These are phyloP conservation scores for Notarius lentiginosus DNA, from an alignment of 2,113 vertebrate species.

Conservation along the genomic window DNA sequence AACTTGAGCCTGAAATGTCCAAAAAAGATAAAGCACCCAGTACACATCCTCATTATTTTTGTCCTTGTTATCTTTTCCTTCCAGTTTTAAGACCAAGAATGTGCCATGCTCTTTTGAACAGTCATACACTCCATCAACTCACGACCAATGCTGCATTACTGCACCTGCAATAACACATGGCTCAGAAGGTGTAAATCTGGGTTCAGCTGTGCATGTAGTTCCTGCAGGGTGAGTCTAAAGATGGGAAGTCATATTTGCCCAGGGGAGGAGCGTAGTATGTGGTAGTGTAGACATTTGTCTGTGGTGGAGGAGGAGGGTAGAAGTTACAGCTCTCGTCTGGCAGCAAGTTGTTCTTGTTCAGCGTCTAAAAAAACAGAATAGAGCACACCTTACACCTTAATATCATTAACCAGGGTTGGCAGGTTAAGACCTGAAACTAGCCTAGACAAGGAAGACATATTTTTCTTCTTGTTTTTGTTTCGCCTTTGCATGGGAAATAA, in stretches of 20 bases:
- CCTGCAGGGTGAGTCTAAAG: constrained; percentile 88
- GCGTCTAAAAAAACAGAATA: constrained; percentile 72
- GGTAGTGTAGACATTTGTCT: constrained; percentile 93
- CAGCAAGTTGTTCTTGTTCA: constrained; percentile 96
- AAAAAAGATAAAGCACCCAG: constrained; percentile 3
- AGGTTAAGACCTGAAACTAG: not conserved
- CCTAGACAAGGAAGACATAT: not conserved
- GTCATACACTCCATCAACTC: not conserved
- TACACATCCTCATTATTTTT: not conserved
- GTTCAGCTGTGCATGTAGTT: constrained; percentile 94
- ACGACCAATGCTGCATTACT: not conserved
- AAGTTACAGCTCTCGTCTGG: constrained; percentile 93
- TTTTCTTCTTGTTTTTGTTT: not conserved
- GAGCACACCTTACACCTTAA: not conserved
- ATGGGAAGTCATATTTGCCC: constrained; percentile 90
- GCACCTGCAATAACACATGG: constrained; percentile 12
- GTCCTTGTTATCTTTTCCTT: not conserved
- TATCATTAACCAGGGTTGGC: not conserved
- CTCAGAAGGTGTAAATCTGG: not conserved
- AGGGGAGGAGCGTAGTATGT: constrained; percentile 91
- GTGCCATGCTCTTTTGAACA: not conserved
- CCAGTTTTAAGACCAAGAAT: not conserved
- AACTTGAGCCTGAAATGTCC: not conserved
- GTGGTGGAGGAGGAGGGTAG: constrained; percentile 81
- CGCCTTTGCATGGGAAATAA: not conserved